Evolutionary conservation across 2,797 vertebrate species (phyloP), one percentile per base, ranked within the genome.

Genomic region (Calcarius lapponicus): DNA sequence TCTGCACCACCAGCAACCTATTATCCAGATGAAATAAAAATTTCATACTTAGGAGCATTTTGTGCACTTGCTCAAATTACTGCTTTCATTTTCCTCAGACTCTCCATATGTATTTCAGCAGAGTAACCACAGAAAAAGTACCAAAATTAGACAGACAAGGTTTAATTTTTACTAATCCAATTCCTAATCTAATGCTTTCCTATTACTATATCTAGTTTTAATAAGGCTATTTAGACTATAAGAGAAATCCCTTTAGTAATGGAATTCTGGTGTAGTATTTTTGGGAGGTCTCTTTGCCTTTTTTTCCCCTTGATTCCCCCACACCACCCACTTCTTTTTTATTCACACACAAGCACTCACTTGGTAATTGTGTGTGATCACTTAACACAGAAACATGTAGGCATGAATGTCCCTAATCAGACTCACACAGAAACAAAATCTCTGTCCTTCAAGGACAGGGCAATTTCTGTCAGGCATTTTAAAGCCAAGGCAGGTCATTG

Each of bases 401-500:
- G 38, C 54, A 53, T 2, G 4, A 66, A 7, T 0, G 0, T 69
- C 31, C 60, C 60, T 69, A 42, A 70, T 65, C 90, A 94, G 72
- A 62, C 12, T 0, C 0, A 10, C 21, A 66, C 36, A 90, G 86
- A 81, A 94, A 70, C 45, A 78, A 83, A 95, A 88, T 62, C 82
- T 92, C 60, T 43, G 4, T 62, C 91, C 67, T 86, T 75, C 65
- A 66, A 89, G 86, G 92, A 65, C 88, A 90, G 36, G 32, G 64
- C 40, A 80, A 80, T 81, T 95, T 94, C 90, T 94, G 80, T 70
- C 86, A 73, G 64, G 86, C 92, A 73, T 92, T 90, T 93, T 62
- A 64, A 96, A 95, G 91, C 93, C 88, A 83, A 83, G 75, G 93
- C 86, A 95, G 96, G 91, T 87, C 89, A 86, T 0, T 57, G 31